Conservation (phyloP, 2,888 invertebrate genomes). For the Phyllotreta cruciferae region DNA sequence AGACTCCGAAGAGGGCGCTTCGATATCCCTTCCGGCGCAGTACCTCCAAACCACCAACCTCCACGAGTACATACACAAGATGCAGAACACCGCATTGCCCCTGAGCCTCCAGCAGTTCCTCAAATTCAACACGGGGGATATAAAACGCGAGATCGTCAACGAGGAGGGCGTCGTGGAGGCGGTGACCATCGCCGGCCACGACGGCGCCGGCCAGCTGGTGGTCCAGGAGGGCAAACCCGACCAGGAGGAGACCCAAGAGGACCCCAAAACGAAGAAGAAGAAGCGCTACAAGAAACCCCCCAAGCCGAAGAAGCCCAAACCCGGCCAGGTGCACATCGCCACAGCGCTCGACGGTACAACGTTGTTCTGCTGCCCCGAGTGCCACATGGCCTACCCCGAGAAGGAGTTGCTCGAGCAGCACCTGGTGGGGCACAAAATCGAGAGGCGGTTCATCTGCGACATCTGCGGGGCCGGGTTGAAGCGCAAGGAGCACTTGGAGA, state of each 20-base stretch:
- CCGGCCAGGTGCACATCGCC: slow-evolving; percentile 77
- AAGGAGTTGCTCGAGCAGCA: slow-evolving; percentile 81
- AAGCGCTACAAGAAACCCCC: slow-evolving; percentile 83
- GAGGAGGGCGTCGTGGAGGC: slow-evolving; percentile 63
- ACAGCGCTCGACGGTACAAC: slow-evolving; percentile 77
- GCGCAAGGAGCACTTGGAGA: slow-evolving; percentile 78
- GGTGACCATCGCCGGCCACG: slow-evolving; percentile 59
- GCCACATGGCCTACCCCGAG: slow-evolving; percentile 82
- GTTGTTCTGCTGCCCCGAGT: slow-evolving; percentile 81
- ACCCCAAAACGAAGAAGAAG: slow-evolving; percentile 72
- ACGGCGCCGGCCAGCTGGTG: slow-evolving; percentile 53
- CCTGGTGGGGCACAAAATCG: slow-evolving; percentile 79
- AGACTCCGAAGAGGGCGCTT: slow-evolving; percentile 45
- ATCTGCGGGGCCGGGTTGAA: slow-evolving; percentile 80
- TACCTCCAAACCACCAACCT: slow-evolving; percentile 65
- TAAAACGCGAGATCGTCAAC: slow-evolving; percentile 62
- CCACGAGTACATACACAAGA: slow-evolving; percentile 63
- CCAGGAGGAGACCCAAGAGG: slow-evolving; percentile 55
- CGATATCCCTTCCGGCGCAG: slow-evolving; percentile 62
- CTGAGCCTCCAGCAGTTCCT: slow-evolving; percentile 69
- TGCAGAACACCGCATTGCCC: slow-evolving; percentile 61
- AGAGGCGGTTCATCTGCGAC: slow-evolving; percentile 78
- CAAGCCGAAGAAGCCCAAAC: slow-evolving; percentile 80
- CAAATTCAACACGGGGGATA: slow-evolving; percentile 66
- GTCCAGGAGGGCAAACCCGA: slow-evolving; percentile 57